Base-by-base conservation (phyloP, 2,888 invertebrate species). In the Oxytorus armatus region DNA sequence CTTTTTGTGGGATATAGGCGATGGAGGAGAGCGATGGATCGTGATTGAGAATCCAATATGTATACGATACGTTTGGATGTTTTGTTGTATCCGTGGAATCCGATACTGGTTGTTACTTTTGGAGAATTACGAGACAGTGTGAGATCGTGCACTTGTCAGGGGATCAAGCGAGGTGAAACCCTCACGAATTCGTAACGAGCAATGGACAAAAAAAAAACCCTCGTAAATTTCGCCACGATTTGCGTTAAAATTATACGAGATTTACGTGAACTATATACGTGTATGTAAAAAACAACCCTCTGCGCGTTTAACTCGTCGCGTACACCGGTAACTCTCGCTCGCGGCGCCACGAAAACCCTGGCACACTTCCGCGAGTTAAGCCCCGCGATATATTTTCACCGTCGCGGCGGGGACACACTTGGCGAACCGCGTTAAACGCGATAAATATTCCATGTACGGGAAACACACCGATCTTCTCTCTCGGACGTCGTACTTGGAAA, bases 401-500 rank as follows among this genome's bases (percentile, higher is more conserved):
- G 68, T 65, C 63, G 63, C 42, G 25, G 51, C 25, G 29, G 23
- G 23, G n/a, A n/a, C n/a, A 29, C 51, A 42, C 69, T 66, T 23
- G 11, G 44, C 47, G 66, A 66, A 51, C 39, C 21, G 53, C 39
- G 49, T 29, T 57, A 33, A 65, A n/a, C 29, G 25, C 75, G 75
- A 79, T 76, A 76, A 79, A 79, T 76, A 75, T 75, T 75, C 75
- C 57, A 33, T 66, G 39, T 70, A 55, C 76, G 57, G 75, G n/a
- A n/a, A n/a, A 39, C 55, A 4, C 47, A n/a, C n/a, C 57, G 65
- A 47, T 47, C 14, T n/a, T n/a, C 11, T 42, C 68, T 69, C 29
- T 8, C 23, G 53, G 18, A 42, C 49, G 18, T 33, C 16, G 44
- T 18, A 39, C 21, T 21, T 33, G 5, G 33, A 55, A 53, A 65